phyloP scores from a whole-genome alignment of 2,113 vertebrate genomes.

The Oryzias melastigma region DNA sequence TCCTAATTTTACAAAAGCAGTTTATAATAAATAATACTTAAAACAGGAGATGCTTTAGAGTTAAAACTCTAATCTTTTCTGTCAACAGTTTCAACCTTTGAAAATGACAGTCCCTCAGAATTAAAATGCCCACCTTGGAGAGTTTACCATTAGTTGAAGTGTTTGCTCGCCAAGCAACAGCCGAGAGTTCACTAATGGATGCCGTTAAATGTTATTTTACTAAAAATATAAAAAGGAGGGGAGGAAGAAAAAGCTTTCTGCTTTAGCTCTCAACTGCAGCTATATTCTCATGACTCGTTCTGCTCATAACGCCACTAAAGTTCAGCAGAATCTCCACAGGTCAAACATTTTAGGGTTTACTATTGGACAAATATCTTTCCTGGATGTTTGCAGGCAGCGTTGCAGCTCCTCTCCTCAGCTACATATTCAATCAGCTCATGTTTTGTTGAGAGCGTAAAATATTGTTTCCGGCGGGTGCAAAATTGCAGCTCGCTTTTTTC shows the following conservation, averaged over 20 bases:
- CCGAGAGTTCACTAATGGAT: conserved; percentile 55
- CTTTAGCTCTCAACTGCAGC: conserved; percentile 38
- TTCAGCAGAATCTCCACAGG: too few relatives aligned
- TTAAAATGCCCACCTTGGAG: conserved; percentile 31
- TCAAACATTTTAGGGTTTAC: too few relatives aligned
- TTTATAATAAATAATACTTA: conserved; percentile 17
- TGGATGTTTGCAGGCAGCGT: neutral
- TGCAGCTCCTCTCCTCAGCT: conserved; percentile 17
- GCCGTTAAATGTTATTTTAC: conserved; percentile 52
- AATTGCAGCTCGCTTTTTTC: conserved; percentile 30
- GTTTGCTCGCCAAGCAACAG: conserved; percentile 42
- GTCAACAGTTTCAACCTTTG: conserved; percentile 6
- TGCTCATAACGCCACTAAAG: conserved; percentile 2
- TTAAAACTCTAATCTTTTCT: conserved; percentile 5
- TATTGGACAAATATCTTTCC: conserved; percentile 1
- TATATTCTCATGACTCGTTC: conserved; percentile 34
- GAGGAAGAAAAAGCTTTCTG: conserved; percentile 26
- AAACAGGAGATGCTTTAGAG: conserved; percentile 22
- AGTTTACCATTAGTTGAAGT: conserved; percentile 24
- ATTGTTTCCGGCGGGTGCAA: conserved; percentile 37
- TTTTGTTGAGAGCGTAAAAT: conserved; percentile 39
- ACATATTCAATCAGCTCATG: conserved; percentile 34
- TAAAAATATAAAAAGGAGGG: conserved; percentile 42
- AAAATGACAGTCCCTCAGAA: conserved; percentile 21
- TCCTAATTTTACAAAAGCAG: conserved; percentile 7